Conservation (phyloP, 1,140 invertebrate species). For the Monomorium pharaonis region DNA sequence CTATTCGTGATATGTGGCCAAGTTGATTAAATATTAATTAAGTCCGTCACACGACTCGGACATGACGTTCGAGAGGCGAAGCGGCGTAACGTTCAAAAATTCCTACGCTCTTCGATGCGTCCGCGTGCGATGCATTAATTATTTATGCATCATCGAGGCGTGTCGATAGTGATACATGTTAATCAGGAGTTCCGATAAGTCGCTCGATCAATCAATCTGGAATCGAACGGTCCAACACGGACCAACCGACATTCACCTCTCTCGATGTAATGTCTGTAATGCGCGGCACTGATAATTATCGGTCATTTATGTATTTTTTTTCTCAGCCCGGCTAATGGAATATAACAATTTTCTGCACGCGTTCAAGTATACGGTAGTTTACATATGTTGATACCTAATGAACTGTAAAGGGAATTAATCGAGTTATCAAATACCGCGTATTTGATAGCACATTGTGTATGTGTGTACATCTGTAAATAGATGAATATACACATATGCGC, state of each 20-base stretch:
- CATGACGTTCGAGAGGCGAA: background rate
- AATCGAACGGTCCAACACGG: background rate
- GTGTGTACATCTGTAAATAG: background rate
- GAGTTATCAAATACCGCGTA: slow-evolving; percentile 2
- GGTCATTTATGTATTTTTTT: slow-evolving; percentile 16
- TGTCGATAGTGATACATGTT: slow-evolving; percentile 29
- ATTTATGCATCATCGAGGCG: slow-evolving; percentile 26
- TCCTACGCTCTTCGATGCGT: background rate
- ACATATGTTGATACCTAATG: slow-evolving; percentile 24
- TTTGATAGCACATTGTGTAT: slow-evolving; percentile 5
- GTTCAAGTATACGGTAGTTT: background rate
- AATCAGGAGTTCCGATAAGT: slow-evolving; percentile 34
- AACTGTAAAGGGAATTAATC: background rate
- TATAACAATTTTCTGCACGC: slow-evolving; percentile 3
- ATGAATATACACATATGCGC: no score
- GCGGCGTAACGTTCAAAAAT: slow-evolving; percentile 10
- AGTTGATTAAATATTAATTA: slow-evolving; percentile 47
- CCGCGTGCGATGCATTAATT: slow-evolving; percentile 24
- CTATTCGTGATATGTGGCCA: background rate
- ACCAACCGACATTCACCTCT: slow-evolving; percentile 42
- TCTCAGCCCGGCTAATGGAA: slow-evolving; percentile 11
- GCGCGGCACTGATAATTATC: slow-evolving; percentile 15
- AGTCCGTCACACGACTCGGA: background rate
- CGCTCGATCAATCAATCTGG: slow-evolving; percentile 34
- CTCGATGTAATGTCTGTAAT: background rate